Evolutionary conservation across 2,113 vertebrate species (phyloP).

Genomic region (Otus sunia): DNA sequence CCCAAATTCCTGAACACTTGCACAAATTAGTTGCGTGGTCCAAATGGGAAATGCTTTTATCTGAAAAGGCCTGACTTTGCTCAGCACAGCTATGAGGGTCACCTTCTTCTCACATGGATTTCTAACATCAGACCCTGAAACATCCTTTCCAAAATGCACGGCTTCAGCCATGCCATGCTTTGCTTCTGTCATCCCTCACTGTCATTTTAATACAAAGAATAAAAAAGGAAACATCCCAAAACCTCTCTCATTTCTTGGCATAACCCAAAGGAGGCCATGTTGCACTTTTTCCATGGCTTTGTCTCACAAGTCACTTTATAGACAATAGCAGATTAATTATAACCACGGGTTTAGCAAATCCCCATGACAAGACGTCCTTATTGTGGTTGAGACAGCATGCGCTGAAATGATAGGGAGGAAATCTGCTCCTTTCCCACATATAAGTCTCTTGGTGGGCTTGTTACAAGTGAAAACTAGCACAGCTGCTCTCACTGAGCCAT

Average conservation of each 20-base stretch:
- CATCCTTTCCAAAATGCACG: background rate
- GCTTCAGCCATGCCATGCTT: background rate
- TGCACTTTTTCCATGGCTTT: slow-evolving; percentile 22
- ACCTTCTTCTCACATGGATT: background rate
- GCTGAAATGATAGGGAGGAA: slow-evolving; percentile 50
- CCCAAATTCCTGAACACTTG: background rate
- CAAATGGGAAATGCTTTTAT: background rate
- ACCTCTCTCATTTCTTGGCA: slow-evolving; percentile 37
- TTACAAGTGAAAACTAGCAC: background rate
- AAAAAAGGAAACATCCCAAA: background rate
- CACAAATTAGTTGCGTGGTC: background rate
- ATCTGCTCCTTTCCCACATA: background rate
- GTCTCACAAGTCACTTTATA: slow-evolving; percentile 35
- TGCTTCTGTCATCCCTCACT: background rate
- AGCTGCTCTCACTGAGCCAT: background rate
- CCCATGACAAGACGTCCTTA: slow-evolving; percentile 49
- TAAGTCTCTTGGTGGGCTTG: background rate
- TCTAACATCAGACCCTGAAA: background rate
- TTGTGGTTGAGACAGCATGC: background rate
- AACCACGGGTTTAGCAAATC: slow-evolving; percentile 54
- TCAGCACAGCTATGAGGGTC: background rate
- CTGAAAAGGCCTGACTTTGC: background rate
- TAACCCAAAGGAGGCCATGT: slow-evolving; percentile 33
- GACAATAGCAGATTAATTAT: slow-evolving; percentile 70
- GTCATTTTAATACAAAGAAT: background rate